These are phyloP conservation scores for Crocidura indochinensis DNA, from an alignment of 2,797 vertebrate species.

Conservation along the genomic window DNA sequence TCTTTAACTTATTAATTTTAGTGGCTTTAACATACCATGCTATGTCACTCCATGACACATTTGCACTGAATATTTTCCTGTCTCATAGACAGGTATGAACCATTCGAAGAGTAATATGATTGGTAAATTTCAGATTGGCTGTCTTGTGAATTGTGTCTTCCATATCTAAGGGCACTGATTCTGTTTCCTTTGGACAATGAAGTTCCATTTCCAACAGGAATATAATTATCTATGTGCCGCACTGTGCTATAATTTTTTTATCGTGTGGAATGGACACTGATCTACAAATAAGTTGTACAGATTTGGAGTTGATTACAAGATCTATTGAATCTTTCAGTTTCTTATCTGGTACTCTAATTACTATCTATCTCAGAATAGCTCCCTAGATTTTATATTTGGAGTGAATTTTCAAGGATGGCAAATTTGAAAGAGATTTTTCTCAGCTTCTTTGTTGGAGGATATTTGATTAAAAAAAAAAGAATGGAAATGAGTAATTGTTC, in stretches of 20 bases:
- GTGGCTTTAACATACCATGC: too few species aligned
- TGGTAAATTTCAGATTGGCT: constrained; percentile 28
- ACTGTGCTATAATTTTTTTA: background rate
- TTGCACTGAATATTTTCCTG: too few species aligned
- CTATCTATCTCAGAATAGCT: constrained; percentile 43
- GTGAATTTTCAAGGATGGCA: constrained; percentile 58
- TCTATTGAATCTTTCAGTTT: constrained; percentile 44
- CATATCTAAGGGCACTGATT: constrained; percentile 26
- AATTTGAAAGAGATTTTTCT: constrained; percentile 55
- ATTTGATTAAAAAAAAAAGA: constrained; percentile 53
- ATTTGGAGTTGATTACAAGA: constrained; percentile 63
- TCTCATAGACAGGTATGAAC: constrained; percentile 15
- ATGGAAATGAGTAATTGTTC: constrained; percentile 59
- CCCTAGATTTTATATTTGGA: constrained; percentile 49
- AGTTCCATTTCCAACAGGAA: background rate
- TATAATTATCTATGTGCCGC: background rate
- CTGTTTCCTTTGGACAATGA: constrained; percentile 33
- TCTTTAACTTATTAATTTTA: too few species aligned
- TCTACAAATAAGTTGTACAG: constrained; percentile 37
- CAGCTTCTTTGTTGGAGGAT: constrained; percentile 35
- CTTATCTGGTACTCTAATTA: constrained; percentile 40
- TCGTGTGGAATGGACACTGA: constrained; percentile 6
- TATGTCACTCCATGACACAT: too few species aligned
- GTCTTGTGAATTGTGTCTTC: constrained; percentile 44
- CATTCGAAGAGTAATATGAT: constrained; percentile 38